Percentiles rank a stretch among this genome's conserved stretches.
Conservation (phyloP, 2,797 vertebrate species). For the Gallinago stenura region DNA sequence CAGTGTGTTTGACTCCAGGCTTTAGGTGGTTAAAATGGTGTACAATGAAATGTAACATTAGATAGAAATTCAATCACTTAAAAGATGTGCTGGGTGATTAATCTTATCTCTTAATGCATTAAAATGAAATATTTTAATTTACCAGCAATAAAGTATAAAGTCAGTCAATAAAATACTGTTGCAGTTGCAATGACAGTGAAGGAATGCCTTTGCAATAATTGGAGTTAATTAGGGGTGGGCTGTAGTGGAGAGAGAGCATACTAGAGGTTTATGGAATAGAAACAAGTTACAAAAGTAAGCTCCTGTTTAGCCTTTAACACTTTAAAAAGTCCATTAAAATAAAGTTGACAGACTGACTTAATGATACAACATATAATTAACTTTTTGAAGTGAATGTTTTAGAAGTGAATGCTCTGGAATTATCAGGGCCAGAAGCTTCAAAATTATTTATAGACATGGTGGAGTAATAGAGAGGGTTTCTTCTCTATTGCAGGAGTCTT, state of each 20-base stretch:
- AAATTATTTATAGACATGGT: background rate
- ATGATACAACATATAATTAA: background rate
- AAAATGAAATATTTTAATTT: background rate
- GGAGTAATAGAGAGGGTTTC: accelerated
- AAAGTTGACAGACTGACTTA: background rate
- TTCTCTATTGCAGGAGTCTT: background rate
- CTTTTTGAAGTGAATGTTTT: background rate
- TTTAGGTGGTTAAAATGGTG: background rate
- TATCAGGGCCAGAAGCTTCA: background rate
- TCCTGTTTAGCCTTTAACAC: background rate
- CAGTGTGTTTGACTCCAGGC: background rate
- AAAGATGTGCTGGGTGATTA: background rate
- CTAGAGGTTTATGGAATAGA: background rate
- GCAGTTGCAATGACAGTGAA: background rate
- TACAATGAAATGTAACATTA: background rate
- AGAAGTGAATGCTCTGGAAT: background rate
- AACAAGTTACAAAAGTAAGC: background rate
- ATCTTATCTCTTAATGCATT: background rate
- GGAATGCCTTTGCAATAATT: background rate
- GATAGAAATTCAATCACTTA: background rate
- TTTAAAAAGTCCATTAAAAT: background rate
- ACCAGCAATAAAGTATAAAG: background rate
- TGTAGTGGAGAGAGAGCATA: background rate
- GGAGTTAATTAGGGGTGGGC: background rate
- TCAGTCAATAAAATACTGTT: background rate